A percentile compares a stretch with the other conserved stretches of the same genome.
Conservation (phyloP, 1,140 invertebrate genomes). For the Neotoxoptera formosana region DNA sequence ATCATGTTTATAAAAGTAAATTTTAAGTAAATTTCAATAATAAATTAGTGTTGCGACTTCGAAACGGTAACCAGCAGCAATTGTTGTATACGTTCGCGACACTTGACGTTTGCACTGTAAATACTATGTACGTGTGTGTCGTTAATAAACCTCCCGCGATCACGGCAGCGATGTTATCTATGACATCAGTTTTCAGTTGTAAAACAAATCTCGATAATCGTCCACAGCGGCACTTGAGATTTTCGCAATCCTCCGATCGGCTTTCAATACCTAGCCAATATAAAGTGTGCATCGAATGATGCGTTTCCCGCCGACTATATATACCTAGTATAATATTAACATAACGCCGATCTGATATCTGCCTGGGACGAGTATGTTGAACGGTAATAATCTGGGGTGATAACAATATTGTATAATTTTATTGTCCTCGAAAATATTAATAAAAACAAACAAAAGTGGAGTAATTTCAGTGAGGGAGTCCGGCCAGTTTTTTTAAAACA, state of each 20-base stretch:
- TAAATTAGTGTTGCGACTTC: not conserved
- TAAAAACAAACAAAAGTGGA: not conserved
- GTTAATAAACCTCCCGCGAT: not conserved
- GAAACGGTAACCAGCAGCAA: not conserved
- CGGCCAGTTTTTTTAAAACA: too few species aligned
- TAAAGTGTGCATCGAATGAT: not conserved
- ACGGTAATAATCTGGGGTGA: not conserved
- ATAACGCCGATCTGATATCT: not conserved
- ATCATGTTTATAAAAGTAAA: not conserved
- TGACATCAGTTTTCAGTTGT: not conserved
- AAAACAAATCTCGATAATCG: not conserved
- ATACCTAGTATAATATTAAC: not conserved
- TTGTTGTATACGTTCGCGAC: not conserved
- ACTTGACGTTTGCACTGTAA: not conserved
- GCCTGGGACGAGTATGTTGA: not conserved
- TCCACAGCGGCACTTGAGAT: not conserved
- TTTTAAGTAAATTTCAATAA: too few species aligned
- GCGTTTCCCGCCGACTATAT: not conserved
- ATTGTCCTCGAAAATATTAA: not conserved
- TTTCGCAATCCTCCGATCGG: not conserved
- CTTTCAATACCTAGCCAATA: not conserved
- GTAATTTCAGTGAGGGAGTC: not conserved
- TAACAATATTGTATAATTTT: not conserved
- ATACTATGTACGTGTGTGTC: not conserved
- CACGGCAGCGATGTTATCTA: not conserved